Evolutionary conservation across 2,113 vertebrate genomes (phyloP), one percentile per base, ranked within the genome.

Genomic region (Chunga burmeisteri): DNA sequence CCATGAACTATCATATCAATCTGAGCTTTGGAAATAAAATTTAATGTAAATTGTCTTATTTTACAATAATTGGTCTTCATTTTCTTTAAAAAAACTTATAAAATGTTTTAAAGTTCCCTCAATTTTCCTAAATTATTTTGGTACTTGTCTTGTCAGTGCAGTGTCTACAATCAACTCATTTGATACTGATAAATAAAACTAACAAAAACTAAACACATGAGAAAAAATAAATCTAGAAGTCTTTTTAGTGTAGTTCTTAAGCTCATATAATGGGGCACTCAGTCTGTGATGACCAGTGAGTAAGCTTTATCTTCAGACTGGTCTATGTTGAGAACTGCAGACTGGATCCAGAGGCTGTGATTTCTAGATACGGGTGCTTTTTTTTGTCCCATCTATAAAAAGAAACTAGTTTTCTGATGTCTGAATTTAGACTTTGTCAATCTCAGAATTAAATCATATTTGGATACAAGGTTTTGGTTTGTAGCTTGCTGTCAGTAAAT

Each of bases 21-120:
- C 47, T 7, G 14, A 85, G 63, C 81, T 96, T 93, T 94, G 78
- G 71, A 94, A 97, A 97, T 95, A 93, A 97, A 97, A 79, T 42
- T 25, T 13, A 46, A 74, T 73, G 71, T 84, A 83, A 92, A 59
- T 14, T 21, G 34, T 62, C 65, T 58, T 71, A 42, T 72, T 96
- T 92, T 65, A 75, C 47, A 83, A 38, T 34, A 27, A n/a, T 66
- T 86, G 44, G 22, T 73, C 32, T 62, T 74, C 46, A 27, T 83
- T 93, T 84, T 91, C 26, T 88, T 81, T 55, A 16, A 53, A 85
- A 46, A 74, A n/a, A 2, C 15, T 23, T 18, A 46, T 46, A 22
- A 91, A 72, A 55, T 34, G 8, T 58, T 55, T 73, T 83, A 32
- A 66, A 53, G 7, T 46, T 94, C 8, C 9, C 36, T 88, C 47